Evolutionary conservation across 1,140 invertebrate genomes (phyloP).

Genomic region (Sesamia nonagrioides): DNA sequence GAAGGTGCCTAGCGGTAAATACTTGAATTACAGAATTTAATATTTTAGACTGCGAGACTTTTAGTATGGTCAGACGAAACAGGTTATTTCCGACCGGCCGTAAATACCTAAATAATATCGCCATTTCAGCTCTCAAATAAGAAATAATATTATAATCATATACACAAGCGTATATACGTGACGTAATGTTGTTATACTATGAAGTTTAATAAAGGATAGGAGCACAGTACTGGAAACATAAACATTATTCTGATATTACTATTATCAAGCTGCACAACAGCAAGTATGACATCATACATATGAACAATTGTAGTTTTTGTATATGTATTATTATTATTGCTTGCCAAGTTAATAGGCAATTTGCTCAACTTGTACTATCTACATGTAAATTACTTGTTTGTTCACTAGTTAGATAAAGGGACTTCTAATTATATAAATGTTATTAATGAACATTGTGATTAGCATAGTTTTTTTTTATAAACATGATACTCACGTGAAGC

Average conservation of each 20-base stretch:
- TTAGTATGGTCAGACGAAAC: too few species aligned
- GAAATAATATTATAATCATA: too few species aligned
- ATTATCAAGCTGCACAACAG: not conserved
- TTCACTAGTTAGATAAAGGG: not conserved
- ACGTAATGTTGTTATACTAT: not conserved
- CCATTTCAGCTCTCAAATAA: too few species aligned
- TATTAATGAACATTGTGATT: not conserved
- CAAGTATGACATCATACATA: conserved; percentile 23
- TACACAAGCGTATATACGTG: too few species aligned
- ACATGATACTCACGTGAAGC: too few species aligned
- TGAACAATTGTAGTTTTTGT: too few species aligned
- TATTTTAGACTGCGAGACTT: too few species aligned
- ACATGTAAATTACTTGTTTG: conserved; percentile 30
- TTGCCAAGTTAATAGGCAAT: conserved; percentile 26
- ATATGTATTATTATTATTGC: conserved; percentile 2
- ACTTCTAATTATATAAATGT: conserved; percentile 25
- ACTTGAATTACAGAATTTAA: too few species aligned
- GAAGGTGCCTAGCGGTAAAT: too few species aligned
- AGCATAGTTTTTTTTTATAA: too few species aligned
- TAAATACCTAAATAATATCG: too few species aligned
- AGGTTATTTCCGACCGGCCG: too few species aligned
- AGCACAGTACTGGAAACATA: not conserved
- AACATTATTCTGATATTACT: not conserved
- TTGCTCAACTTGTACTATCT: conserved; percentile 20
- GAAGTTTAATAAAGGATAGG: not conserved